Conservation (phyloP, 1,140 invertebrate species). For the Dendroctonus valens region DNA sequence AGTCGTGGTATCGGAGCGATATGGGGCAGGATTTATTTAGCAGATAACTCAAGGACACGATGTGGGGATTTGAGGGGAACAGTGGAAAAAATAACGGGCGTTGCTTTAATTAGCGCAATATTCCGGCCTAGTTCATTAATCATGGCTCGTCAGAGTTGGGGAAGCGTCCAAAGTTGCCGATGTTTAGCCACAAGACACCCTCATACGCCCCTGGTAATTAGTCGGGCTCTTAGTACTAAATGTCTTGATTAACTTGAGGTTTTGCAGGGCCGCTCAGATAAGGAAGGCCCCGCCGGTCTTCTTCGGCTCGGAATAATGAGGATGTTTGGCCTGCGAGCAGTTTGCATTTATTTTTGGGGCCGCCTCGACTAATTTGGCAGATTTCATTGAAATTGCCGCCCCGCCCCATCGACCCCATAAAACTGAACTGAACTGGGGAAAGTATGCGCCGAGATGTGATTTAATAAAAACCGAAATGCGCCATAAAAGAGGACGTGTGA, state of each 20-base stretch:
- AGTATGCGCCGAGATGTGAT: conserved; percentile 10
- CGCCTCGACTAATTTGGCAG: conserved; percentile 13
- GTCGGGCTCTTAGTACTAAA: conserved; percentile 27
- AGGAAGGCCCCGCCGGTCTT: conserved; percentile 13
- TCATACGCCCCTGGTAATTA: conserved; percentile 20
- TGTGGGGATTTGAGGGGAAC: too few species aligned
- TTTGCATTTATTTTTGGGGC: conserved; percentile 21
- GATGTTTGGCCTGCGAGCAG: conserved; percentile 16
- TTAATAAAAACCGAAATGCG: conserved; percentile 29
- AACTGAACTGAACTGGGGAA: too few species aligned
- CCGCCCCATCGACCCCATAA: too few species aligned
- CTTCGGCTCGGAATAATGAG: conserved; percentile 21
- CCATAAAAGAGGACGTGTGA: conserved; percentile 27
- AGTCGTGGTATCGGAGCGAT: too few species aligned
- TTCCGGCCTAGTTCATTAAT: conserved; percentile 9
- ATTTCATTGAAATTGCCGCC: too few species aligned
- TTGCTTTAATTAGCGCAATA: too few species aligned
- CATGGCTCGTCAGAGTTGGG: conserved; percentile 13
- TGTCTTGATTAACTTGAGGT: conserved; percentile 31
- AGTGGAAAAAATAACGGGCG: too few species aligned
- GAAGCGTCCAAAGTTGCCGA: conserved; percentile 26
- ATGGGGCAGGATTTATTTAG: too few species aligned
- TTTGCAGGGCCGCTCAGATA: conserved; percentile 14
- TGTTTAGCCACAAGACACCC: conserved; percentile 23
- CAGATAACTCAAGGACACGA: too few species aligned